These are phyloP conservation scores for Siphamia tubifer DNA, from an alignment of 2,113 vertebrate species.

Conservation along the genomic window DNA sequence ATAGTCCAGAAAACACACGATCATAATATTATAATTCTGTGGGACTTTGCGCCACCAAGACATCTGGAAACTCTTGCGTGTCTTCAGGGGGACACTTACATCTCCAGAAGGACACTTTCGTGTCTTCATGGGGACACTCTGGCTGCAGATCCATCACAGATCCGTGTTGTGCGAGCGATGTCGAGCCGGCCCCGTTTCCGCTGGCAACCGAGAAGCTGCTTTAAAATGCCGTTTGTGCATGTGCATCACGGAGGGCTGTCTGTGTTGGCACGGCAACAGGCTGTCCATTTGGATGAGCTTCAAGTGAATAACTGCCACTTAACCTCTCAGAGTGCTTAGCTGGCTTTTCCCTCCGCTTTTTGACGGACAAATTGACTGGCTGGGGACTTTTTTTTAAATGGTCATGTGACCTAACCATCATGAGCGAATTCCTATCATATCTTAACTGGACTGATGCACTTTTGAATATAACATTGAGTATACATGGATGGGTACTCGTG, in stretches of 20 bases:
- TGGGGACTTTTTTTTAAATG: slow-evolving; percentile 31
- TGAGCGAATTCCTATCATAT: not conserved
- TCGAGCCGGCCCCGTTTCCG: slow-evolving; percentile 26
- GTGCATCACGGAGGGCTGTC: slow-evolving; percentile 52
- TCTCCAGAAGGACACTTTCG: no score
- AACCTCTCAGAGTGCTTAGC: slow-evolving; percentile 68
- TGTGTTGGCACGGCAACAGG: slow-evolving; percentile 67
- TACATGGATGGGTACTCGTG: not conserved
- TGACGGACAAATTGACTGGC: slow-evolving; percentile 41
- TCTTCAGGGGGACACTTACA: slow-evolving; percentile 32
- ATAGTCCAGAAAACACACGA: no score
- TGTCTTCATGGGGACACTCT: slow-evolving; percentile 40
- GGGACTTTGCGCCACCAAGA: no score
- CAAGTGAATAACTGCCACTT: slow-evolving; percentile 72
- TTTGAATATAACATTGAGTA: not conserved
- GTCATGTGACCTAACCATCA: not conserved
- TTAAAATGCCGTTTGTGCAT: slow-evolving; percentile 60
- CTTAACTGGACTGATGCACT: not conserved
- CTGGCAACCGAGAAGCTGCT: slow-evolving; percentile 29
- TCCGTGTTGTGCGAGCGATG: slow-evolving; percentile 14
- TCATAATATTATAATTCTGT: no score
- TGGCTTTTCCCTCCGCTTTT: slow-evolving; percentile 48
- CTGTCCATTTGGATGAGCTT: slow-evolving; percentile 71
- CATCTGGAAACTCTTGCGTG: no score
- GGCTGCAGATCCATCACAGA: not conserved